Conservation (phyloP, 2,888 invertebrate genomes). For the Agonopterix subpropinquella region DNA sequence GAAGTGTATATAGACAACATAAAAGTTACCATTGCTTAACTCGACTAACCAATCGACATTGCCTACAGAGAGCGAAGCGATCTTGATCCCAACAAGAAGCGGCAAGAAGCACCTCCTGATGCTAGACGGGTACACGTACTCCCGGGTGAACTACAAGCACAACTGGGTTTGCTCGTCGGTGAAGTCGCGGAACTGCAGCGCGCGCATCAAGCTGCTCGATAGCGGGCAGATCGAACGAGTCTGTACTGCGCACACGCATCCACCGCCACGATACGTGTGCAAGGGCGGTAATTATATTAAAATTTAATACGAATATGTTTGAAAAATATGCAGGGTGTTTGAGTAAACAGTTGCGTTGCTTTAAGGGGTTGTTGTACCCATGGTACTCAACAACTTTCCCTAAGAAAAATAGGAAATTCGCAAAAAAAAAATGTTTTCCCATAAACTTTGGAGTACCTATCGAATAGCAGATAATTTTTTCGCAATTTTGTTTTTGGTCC, state of each 20-base stretch:
- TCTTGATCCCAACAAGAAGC: slow-evolving; percentile 28
- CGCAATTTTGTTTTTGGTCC: too few relatives aligned
- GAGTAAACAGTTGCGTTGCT: too few relatives aligned
- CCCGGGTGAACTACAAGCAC: slow-evolving; percentile 31
- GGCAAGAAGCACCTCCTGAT: slow-evolving; percentile 30
- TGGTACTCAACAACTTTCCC: too few relatives aligned
- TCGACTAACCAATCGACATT: too few relatives aligned
- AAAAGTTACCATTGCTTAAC: too few relatives aligned
- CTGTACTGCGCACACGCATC: slow-evolving; percentile 19
- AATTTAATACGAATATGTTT: not conserved
- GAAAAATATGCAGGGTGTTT: too few relatives aligned
- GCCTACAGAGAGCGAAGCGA: slow-evolving; percentile 11
- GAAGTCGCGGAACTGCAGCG: slow-evolving; percentile 18
- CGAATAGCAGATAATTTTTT: too few relatives aligned
- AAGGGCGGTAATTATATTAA: slow-evolving; percentile 11
- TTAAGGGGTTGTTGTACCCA: too few relatives aligned
- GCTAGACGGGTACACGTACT: slow-evolving; percentile 35
- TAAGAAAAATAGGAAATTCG: too few relatives aligned
- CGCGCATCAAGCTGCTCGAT: slow-evolving; percentile 15
- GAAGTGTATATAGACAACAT: too few relatives aligned
- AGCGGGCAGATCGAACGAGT: slow-evolving; percentile 12
- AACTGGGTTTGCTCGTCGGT: slow-evolving; percentile 33
- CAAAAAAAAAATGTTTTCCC: too few relatives aligned
- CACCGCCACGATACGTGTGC: slow-evolving; percentile 20
- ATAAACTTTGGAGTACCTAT: too few relatives aligned